These are phyloP conservation scores for Ictalurus punctatus DNA, from an alignment of 2,113 vertebrate genomes.

Conservation along the genomic window DNA sequence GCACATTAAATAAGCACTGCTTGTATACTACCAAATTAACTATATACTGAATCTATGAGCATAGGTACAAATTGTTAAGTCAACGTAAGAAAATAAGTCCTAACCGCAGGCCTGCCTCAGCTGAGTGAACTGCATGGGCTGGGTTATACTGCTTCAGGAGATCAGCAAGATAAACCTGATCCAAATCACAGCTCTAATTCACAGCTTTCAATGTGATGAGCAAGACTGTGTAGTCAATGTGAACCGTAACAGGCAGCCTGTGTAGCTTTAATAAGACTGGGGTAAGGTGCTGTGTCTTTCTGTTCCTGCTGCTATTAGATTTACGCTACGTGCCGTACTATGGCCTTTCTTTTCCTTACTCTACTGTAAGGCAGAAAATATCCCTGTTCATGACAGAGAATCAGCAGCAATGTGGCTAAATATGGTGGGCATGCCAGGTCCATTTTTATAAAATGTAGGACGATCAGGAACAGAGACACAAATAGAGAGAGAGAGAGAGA, in stretches of 20 bases:
- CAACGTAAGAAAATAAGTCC: not conserved
- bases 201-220: not conserved
- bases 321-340: not conserved
- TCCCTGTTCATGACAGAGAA: constrained; percentile 53
- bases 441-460: constrained; percentile 67
- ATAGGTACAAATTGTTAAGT: not conserved
- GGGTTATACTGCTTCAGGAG: not conserved
- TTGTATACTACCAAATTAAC: not conserved
- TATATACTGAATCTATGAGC: not conserved
- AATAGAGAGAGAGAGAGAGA: not conserved
- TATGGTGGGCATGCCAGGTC: constrained; percentile 63
- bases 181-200: not conserved
- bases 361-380: constrained; percentile 13
- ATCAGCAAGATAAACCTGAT: not conserved
- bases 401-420: constrained; percentile 60
- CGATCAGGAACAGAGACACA: constrained; percentile 52
- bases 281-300: not conserved
- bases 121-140: not conserved
- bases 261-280: not conserved
- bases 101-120: not conserved
- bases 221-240: not conserved
- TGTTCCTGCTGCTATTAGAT: not conserved
- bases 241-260: not conserved
- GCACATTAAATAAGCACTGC: not conserved
- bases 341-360: not conserved